Evolutionary conservation across 2,888 invertebrate genomes (phyloP), one percentile per base, ranked within the genome.

Genomic region (Sarcophaga subvicina): DNA sequence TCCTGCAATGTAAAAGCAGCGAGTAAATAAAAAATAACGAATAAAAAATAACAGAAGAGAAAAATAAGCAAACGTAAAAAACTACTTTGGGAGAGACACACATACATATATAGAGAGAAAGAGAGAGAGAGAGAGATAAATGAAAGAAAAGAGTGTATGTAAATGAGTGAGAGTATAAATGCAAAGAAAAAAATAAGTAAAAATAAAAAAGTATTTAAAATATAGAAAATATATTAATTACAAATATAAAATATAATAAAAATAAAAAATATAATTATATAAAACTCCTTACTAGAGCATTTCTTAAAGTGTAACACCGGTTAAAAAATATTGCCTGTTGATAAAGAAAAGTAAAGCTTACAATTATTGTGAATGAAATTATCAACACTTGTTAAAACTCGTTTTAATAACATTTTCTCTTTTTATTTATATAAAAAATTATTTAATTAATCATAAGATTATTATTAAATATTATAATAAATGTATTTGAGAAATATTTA

Each of bases 291-390:
- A 37, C 4, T 27, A 4, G 0, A 27, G 4, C 6, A 37, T 37
- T 37, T 37, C 37, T 37, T 37, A 37, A 37, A 37, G 37, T 37
- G 37, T 37, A 70, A 4, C 5, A 59, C 73, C 73, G 63, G 77
- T 17, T 20, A 12, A 20, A 37, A 37, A 10, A 22, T 66, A 54
- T 77, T 66, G 83, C 77, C 60, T 70, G n/a, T 37, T 76, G n/a
- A 63, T 12, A 63, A 27, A 27, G 12, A 0, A 37, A 70, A 63
- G 11, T 66, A 45, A 64, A 47, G 37, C 82, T 45, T 66, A 70
- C 45, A 14, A 59, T n/a, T 71, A 83, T 72, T 62, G 72, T 72
- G 77, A 77, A 71, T 83, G 47, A 77, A 71, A 49, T 60, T 20
- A 8, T 37, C 1, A 37, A 37, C 37, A 10, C 37, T 37, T 37